Base-by-base conservation (phyloP, 2,113 vertebrate species). In the Electrona antarctica region DNA sequence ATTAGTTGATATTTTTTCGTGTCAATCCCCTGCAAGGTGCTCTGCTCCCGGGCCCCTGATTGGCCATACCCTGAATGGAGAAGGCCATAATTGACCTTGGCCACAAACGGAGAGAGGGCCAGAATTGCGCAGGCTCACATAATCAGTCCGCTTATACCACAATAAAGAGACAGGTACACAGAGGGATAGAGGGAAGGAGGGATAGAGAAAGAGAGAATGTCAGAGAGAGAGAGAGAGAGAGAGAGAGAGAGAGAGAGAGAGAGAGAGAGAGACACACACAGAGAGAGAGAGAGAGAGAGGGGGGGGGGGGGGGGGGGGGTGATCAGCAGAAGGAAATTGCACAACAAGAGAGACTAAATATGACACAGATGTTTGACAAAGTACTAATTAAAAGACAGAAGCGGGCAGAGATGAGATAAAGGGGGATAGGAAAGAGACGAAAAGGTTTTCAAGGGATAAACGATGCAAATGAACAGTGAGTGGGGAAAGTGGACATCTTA, bases 71-170 rank as follows among this genome's bases (percentile, higher is more conserved):
- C 85, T 81, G 74, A 91, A 87, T 82, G 79, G 77, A 41, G 33
- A 82, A 83, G 81, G 79, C 75, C 85, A 80, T 89, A 90, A 90
- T 90, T 91, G 90, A 94, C 92, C 91, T 93, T 93, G 90, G 85
- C 79, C 85, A 81, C 78, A 83, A 85, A 86, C 85, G 76, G 82
- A 49, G 76, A 60, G 70, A 80, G 84, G 82, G 73, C 71, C 80
- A 76, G 78, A 85, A 88, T 76, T 70, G 85, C 83, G 84, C 86
- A 87, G 85, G 72, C 81, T 69, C 79, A 87, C 77, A 85, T 87
- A 87, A 92, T 90, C 86, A 93, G 73, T 60, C 75, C 68, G 21
- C 77, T 77, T 76, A 72, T 76, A 72, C 78, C 80, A 81, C 68
- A 82, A 81, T 66, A 84, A 73, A 82, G 74, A 82, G 74, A 67